Evolutionary conservation across 2,888 invertebrate species (phyloP).

Genomic region (Epirrhoe alternata): DNA sequence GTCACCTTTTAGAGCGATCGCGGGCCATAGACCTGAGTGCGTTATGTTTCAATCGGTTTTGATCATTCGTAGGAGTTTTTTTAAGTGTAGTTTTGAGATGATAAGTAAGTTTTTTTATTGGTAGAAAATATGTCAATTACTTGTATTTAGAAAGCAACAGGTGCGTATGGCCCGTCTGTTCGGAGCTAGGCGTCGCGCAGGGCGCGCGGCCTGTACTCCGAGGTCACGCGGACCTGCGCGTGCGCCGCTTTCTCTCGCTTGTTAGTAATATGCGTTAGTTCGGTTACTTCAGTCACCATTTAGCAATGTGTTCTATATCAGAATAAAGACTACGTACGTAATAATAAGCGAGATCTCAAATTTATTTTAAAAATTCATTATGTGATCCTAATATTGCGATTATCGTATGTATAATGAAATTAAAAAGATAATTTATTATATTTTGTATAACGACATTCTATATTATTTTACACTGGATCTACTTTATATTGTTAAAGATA

Average conservation of each 20-base stretch:
- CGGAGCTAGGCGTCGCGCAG: slow-evolving; percentile 49
- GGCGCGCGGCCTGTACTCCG: slow-evolving; percentile 32
- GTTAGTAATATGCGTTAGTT: slow-evolving; percentile 77
- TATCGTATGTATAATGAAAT: slow-evolving; percentile 77
- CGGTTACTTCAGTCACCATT: slow-evolving; percentile 78
- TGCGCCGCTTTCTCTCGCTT: slow-evolving; percentile 72
- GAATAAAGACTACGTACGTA: slow-evolving; percentile 84
- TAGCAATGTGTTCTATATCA: slow-evolving; percentile 83
- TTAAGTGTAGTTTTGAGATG: slow-evolving; percentile 35
- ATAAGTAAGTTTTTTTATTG: slow-evolving; percentile 40
- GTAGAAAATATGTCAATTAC: slow-evolving; percentile 44
- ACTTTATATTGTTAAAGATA: slow-evolving; percentile 84
- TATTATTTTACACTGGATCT: slow-evolving; percentile 83
- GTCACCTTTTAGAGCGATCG: slow-evolving; percentile 70
- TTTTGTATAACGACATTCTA: slow-evolving; percentile 84
- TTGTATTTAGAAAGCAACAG: slow-evolving; percentile 39
- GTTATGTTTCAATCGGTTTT: slow-evolving; percentile 29
- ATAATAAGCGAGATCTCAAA: slow-evolving; percentile 85
- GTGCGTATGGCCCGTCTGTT: slow-evolving; percentile 60
- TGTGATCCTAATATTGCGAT: slow-evolving; percentile 82
- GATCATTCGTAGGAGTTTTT: slow-evolving; percentile 26
- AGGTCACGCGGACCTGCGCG: slow-evolving; percentile 35
- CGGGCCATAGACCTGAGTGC: slow-evolving; percentile 55
- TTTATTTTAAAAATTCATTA: slow-evolving; percentile 82
- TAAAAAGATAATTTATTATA: slow-evolving; percentile 84